phyloP scores from a whole-genome alignment of 2,888 invertebrate species.

The Clistopyga incitator region DNA sequence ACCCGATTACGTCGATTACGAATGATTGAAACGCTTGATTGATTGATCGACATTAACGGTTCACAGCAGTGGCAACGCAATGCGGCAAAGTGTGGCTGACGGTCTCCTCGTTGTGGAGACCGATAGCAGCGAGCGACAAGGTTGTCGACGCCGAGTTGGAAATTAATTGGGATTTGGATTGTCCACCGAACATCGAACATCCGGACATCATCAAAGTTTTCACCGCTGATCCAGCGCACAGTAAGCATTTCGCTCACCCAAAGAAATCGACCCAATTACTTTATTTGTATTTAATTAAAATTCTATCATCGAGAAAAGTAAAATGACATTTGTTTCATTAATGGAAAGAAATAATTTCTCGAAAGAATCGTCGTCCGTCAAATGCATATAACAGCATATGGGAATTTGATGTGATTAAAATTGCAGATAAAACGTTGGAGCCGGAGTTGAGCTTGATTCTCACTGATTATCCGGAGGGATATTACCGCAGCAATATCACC shows the following conservation, averaged over 20 bases:
- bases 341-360: too few species aligned
- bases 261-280: too few species aligned
- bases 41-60: slow-evolving; percentile 15
- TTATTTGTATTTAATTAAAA: too few species aligned
- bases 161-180: slow-evolving; percentile 85
- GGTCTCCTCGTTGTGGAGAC: slow-evolving; percentile 84
- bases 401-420: slow-evolving; percentile 20
- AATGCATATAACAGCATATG: not conserved
- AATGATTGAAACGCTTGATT: slow-evolving; percentile 23
- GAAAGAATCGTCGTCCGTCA: too few species aligned
- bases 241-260: slow-evolving; percentile 69
- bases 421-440: slow-evolving; percentile 75
- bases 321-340: too few species aligned
- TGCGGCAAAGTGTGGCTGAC: slow-evolving; percentile 85
- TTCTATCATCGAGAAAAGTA: too few species aligned
- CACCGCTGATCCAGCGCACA: slow-evolving; percentile 78
- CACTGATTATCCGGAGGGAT: slow-evolving; percentile 79
- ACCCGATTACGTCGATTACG: not conserved
- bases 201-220: slow-evolving; percentile 82
- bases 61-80: slow-evolving; percentile 75
- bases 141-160: slow-evolving; percentile 85
- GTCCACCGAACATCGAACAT: slow-evolving; percentile 76
- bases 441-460: slow-evolving; percentile 77
- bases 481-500: slow-evolving; percentile 82
- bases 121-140: slow-evolving; percentile 76